Evolutionary conservation across 1,140 invertebrate species (phyloP), one percentile per base, ranked within the genome.

Genomic region (Sycophila sp.): DNA sequence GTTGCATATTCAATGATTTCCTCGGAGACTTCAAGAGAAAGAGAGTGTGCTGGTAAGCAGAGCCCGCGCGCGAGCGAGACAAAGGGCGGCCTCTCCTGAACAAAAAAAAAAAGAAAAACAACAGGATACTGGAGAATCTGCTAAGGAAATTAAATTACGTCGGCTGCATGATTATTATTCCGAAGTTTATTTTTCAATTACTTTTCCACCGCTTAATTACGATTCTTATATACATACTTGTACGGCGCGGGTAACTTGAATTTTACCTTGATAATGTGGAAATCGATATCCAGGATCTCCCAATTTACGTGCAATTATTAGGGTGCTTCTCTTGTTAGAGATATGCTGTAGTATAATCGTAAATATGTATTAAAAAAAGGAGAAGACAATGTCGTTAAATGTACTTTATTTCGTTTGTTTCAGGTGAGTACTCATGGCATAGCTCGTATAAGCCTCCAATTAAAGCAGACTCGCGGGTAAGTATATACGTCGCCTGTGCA

Each of bases 1-100:
- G 84, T 88, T 89, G 88, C 89, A 89, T 90, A 89, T 87, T 89
- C 89, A 89, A 90, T 90, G 89, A 90, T 90, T 90, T 90, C 89
- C 89, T 90, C 86, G 79, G 89, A 90, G 89, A 90, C 80, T 84
- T 80, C 69, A 68, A 63, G 34, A 60, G 51, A n/a, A 26, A 30
- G 45, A 11, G 56, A 13, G 42, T 15, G 19, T 34, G 30, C 34
- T 24, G 40, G 26, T 59, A 66, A 58, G 24, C 58, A 55, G 4
- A 59, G 55, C 45, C 36, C 11, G n/a, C 45, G 45, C 19, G 7
- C 32, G 45, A 36, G 15, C 19, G 22, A 62, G 58, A 38, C 28
- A 17, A 56, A 32, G 55, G 65, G 55, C 19, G 7, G 10, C 32
- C 30, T 5, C 22, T 1, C n/a, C 11, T 7, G 34, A 2, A 36